Percentiles rank a stretch among this genome's conserved stretches.
phyloP scores from a whole-genome alignment of 2,888 invertebrate genomes.

The Nephrotoma appendiculata region DNA sequence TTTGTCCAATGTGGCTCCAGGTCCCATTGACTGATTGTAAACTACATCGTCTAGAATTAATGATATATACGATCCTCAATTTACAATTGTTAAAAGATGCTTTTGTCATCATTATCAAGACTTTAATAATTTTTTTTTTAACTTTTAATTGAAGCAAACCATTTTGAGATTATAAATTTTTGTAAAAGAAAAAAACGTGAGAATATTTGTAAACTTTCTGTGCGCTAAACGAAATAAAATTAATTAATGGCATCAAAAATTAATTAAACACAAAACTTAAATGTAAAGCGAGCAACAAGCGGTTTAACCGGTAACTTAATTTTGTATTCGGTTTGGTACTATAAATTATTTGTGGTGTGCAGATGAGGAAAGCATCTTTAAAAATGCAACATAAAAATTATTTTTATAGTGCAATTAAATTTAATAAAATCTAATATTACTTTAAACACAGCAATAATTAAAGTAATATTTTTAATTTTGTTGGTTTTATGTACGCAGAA shows the following conservation, averaged over 20 bases:
- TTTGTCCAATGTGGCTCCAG: constrained; percentile 64
- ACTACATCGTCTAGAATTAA: constrained; percentile 69
- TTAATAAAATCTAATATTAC: background rate
- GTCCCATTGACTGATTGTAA: constrained; percentile 71
- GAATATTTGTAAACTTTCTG: background rate
- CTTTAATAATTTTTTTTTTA: background rate
- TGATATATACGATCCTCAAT: constrained; percentile 20
- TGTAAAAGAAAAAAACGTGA: background rate
- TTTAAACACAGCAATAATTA: background rate
- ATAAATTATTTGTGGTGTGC: constrained; percentile 1
- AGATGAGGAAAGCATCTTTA: constrained; percentile 6
- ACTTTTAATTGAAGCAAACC: constrained; percentile 10
- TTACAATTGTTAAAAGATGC: constrained; percentile 30
- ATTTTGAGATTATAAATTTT: constrained; percentile 1
- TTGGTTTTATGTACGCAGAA: background rate
- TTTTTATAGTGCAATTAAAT: background rate
- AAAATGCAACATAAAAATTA: background rate
- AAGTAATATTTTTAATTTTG: background rate
- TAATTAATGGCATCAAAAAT: background rate
- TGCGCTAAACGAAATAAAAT: background rate
- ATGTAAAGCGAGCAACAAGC: background rate
- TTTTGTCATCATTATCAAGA: constrained; percentile 23
- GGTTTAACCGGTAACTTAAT: background rate
- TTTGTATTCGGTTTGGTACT: background rate
- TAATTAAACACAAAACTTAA: background rate